phyloP scores from a whole-genome alignment of 2,797 vertebrate species.

The Lutjanus argentimaculatus region DNA sequence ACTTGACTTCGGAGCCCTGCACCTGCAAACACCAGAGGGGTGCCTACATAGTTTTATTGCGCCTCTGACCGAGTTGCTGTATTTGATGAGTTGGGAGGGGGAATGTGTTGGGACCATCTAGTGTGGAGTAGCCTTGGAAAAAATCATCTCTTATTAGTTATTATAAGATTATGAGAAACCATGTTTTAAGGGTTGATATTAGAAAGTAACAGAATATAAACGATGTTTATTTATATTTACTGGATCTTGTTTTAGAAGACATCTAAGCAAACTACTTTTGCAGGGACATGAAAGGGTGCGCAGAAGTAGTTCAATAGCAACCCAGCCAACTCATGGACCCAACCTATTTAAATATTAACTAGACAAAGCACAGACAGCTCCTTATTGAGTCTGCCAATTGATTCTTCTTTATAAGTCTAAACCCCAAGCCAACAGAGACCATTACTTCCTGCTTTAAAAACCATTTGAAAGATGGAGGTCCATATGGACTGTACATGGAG shows the following conservation, averaged over 20 bases:
- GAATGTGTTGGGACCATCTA: too few relatives aligned
- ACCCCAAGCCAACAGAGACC: slow-evolving; percentile 44
- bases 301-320: slow-evolving; percentile 44
- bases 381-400: slow-evolving; percentile 60
- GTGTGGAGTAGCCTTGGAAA: neutral
- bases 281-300: slow-evolving; percentile 18
- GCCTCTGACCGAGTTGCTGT: too few relatives aligned
- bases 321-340: slow-evolving; percentile 34
- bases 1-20: too few relatives aligned
- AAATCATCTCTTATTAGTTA: too few relatives aligned
- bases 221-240: slow-evolving; percentile 7
- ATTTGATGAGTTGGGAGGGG: too few relatives aligned
- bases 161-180: neutral
- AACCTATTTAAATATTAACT: slow-evolving; percentile 72
- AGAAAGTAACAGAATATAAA: neutral
- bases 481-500: neutral
- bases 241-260: neutral
- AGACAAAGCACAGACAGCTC: slow-evolving; percentile 60
- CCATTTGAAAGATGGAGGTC: slow-evolving; percentile 34
- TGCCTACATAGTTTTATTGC: too few relatives aligned
- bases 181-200: neutral
- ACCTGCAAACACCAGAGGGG: too few relatives aligned
- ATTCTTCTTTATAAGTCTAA: slow-evolving; percentile 59
- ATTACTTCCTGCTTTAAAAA: slow-evolving; percentile 43
- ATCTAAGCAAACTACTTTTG: slow-evolving; percentile 19